Evolutionary conservation across 2,113 vertebrate genomes (phyloP).

Genomic region (Thermophis baileyi): DNA sequence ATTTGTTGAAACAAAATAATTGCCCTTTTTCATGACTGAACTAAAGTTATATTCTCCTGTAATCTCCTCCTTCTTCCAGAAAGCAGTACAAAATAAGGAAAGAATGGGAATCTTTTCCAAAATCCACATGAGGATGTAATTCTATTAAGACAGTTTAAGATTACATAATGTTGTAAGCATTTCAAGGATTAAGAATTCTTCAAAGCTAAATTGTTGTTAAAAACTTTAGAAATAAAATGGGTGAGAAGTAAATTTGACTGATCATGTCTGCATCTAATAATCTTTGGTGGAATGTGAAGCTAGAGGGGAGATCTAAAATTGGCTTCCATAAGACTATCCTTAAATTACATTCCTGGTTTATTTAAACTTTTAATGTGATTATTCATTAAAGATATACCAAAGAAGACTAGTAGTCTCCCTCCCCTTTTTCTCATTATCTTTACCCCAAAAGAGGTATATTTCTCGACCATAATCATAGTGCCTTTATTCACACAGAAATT

Average conservation of each 20-base stretch:
- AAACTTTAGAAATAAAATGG: background rate
- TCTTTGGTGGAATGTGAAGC: background rate
- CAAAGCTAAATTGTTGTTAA: background rate
- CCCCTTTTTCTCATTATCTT: background rate
- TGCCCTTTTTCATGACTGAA: background rate
- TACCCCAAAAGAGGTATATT: background rate
- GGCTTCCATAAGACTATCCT: background rate
- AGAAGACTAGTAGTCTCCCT: background rate
- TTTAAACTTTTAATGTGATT: background rate
- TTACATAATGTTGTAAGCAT: background rate
- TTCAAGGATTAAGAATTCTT: background rate
- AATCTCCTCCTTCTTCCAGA: background rate
- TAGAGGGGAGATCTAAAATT: background rate
- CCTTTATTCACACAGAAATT: background rate
- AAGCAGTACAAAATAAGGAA: background rate
- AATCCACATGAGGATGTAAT: background rate
- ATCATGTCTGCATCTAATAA: background rate
- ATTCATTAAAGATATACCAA: background rate
- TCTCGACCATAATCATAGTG: background rate
- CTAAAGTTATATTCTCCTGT: background rate
- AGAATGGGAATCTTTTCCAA: background rate
- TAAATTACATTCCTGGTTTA: background rate
- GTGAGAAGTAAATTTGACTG: background rate
- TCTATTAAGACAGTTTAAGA: background rate
- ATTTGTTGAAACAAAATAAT: background rate